Base-by-base conservation (phyloP, 37 sponge, comb jelly and placozoan species). In the Mnemiopsis leidyi region DNA sequence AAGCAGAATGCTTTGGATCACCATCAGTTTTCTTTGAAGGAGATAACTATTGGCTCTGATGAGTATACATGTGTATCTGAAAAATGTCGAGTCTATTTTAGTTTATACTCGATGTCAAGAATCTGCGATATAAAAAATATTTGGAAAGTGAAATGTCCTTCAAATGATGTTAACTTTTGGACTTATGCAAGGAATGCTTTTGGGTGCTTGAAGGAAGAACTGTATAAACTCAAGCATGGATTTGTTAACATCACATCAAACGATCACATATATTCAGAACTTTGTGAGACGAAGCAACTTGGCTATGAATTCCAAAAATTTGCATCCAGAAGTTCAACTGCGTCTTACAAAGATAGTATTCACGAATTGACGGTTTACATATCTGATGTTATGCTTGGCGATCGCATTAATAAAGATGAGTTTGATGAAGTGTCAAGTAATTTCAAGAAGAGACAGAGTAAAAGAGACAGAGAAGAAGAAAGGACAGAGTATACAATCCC, bases 121-220 rank as follows among this genome's bases (percentile, higher is more conserved):
- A 61, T 85, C 3, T 2, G 28, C 24, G 7, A 38, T 3, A 85
- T 85, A 1, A 1, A 39, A n/a, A 26, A 29, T 21, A 29, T 39
- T 85, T 85, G 61, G 61, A 85, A 40, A 23, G 90, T 85, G 28
- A 85, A 85, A 23, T 85, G 90, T 39, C 25, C 90, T 25, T 36
- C 32, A 2, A 39, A 20, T 39, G n/a, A 35, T 23, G 35, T 36
- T 1, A 40, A 85, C 38, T 85, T 85, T 39, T 85, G 90, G 90
- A 24, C 38, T 0, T 38, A 25, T 48, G 61, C 90, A 3, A 39
- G 26, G 0, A 13, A 85, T 36, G 33, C 90, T 5, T n/a, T 28
- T 40, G 90, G 90, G 38, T 29, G 29, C 32, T 5, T 38, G 9
- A 38, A 39, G 23, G 90, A 85, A 25, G 90, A 85, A 40, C 61